phyloP scores from a whole-genome alignment of 2,113 vertebrate species.

The Sylvietta virens region DNA sequence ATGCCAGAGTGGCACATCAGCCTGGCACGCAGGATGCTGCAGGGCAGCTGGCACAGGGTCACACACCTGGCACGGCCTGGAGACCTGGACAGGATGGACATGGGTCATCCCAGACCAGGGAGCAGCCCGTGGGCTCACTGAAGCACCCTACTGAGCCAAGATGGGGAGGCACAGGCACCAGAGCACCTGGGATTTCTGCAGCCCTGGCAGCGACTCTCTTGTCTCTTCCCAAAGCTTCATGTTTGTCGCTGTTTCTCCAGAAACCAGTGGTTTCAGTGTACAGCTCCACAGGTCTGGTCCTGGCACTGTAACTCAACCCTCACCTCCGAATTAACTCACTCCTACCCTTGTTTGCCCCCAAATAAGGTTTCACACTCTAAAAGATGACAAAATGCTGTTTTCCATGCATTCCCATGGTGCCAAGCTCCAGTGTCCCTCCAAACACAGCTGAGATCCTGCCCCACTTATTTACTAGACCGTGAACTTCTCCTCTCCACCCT shows the following conservation, averaged over 20 bases:
- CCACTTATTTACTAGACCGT: background rate
- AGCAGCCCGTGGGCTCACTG: background rate
- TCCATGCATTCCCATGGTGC: background rate
- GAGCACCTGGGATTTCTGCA: rapidly evolving
- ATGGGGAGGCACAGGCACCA: background rate
- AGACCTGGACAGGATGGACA: background rate
- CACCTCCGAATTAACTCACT: background rate
- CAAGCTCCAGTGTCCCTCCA: background rate
- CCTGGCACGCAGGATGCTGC: background rate
- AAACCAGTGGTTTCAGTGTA: rapidly evolving
- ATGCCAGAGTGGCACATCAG: rapidly evolving
- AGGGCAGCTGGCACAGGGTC: background rate
- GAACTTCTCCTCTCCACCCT: background rate
- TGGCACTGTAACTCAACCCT: rapidly evolving
- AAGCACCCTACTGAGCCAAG: background rate
- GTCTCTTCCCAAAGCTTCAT: background rate
- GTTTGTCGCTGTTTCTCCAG: rapidly evolving
- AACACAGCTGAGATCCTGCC: background rate
- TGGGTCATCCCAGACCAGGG: rapidly evolving
- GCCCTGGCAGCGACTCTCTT: background rate
- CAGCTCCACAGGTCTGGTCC: background rate
- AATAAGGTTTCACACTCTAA: background rate
- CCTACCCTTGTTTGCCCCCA: background rate
- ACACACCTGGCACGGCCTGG: rapidly evolving
- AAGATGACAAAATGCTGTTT: background rate